These are phyloP conservation scores for Vespertilio murinus DNA, from an alignment of 2,797 vertebrate genomes.

Conservation along the genomic window DNA sequence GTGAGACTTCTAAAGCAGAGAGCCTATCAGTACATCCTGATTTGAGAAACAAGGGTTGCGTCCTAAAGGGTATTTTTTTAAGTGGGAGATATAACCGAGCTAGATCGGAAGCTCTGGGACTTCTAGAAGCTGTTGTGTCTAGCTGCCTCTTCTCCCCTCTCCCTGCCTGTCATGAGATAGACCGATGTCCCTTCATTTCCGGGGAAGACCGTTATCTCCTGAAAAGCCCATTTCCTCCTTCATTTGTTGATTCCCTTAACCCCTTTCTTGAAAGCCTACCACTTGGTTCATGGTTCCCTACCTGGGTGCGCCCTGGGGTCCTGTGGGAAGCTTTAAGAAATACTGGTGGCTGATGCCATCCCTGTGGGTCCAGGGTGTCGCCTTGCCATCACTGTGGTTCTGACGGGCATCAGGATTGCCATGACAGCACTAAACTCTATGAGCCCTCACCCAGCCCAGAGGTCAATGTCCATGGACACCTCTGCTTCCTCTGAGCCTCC, in stretches of 20 bases:
- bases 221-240: neutral
- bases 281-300: neutral
- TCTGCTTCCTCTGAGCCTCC: neutral
- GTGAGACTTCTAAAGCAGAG: neutral
- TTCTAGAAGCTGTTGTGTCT: neutral
- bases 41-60: neutral
- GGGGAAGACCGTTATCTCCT: neutral
- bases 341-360: neutral
- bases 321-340: neutral
- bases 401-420: rapidly evolving
- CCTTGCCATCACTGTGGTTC: neutral
- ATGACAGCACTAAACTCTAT: neutral
- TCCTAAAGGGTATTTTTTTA: neutral
- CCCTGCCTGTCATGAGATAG: neutral
- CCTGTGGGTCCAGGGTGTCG: neutral
- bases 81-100: neutral
- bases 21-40: neutral
- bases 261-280: neutral
- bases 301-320: neutral
- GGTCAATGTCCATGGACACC: neutral
- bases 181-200: neutral
- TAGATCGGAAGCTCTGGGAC: neutral
- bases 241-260: neutral
- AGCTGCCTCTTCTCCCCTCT: neutral
- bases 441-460: neutral